Evolutionary conservation across 2,888 invertebrate species (phyloP).

Genomic region (Synanthedon tipuliformis): DNA sequence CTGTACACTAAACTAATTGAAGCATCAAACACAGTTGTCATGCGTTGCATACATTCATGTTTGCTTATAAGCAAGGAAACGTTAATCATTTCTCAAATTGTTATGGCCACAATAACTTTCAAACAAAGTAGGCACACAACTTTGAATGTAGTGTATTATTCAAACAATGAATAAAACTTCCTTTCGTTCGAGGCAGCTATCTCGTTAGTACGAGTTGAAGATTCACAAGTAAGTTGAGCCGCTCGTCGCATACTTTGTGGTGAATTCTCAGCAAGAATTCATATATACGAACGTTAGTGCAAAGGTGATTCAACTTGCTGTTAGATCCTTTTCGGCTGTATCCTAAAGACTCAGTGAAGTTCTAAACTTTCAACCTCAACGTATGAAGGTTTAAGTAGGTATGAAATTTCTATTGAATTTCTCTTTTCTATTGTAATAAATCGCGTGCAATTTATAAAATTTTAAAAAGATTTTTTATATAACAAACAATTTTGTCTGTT

Average conservation of each 20-base stretch:
- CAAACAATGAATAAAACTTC: slow-evolving; percentile 52
- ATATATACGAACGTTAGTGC: neutral
- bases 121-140: slow-evolving; percentile 19
- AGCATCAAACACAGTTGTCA: no score
- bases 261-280: slow-evolving; percentile 1
- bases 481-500: no score
- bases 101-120: slow-evolving; percentile 5
- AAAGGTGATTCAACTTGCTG: neutral
- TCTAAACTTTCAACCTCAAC: no score
- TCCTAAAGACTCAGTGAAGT: no score
- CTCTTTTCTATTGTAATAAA: no score
- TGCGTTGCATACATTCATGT: neutral
- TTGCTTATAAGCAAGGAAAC: neutral
- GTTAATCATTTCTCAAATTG: neutral
- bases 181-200: slow-evolving; percentile 27
- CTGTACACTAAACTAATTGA: no score
- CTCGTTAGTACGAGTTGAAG: slow-evolving; percentile 32
- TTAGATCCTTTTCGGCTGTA: neutral
- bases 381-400: no score
- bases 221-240: slow-evolving; percentile 28
- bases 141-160: slow-evolving; percentile 30
- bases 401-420: no score
- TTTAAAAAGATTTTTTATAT: no score
- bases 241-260: slow-evolving; percentile 9
- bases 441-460: no score